Evolutionary conservation across 2,113 vertebrate genomes (phyloP), one percentile per base, ranked within the genome.

Genomic region (Ploceus nigricollis): DNA sequence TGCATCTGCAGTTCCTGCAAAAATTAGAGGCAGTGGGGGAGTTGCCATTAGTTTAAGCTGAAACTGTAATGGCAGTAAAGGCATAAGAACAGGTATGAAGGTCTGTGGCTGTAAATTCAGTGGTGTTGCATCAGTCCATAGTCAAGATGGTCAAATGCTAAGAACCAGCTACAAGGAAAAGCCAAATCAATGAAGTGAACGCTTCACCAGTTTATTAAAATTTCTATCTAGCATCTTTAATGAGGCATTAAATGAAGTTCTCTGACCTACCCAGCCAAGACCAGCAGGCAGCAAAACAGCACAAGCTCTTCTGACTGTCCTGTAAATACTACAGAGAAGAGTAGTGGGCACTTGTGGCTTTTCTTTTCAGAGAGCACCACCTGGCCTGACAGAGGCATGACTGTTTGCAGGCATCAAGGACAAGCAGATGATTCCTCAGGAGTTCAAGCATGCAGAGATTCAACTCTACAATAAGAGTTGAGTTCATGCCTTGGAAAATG

Each of bases 101-200:
- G 11, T 33, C 25, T 30, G 30, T 64, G 27, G 17, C 56, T 82
- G 31, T 85, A 61, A 48, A 65, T 72, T 44, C 31, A 40, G 42
- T 25, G 21, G 4, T 40, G 11, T 35, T 70, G 10, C 45, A 30
- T 75, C 0, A 0, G 10, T 82, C 33, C 2, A 1, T 48, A 22
- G 16, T 30, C 15, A 76, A 20, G 31, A 45, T 44, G 28, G 33
- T n/a, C 25, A n/a, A 61, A 61, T 2, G 2, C 42, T 45, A 66
- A 61, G 40, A 87, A 21, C 22, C n/a, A 35, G 15, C 40, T 45
- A 25, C 10, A 50, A 73, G n/a, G 45, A 77, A 77, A 70, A 73
- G n/a, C 54, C 30, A n/a, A 22, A 70, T 54, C 33, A 11, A 18
- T 70, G 60, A 14, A 19, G 16, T 17, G 42, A 54, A 28, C 27